Percentiles rank a stretch among this genome's conserved stretches.
Conservation (phyloP, 2,797 vertebrate genomes). For the Paratrypauchen microcephalus region DNA sequence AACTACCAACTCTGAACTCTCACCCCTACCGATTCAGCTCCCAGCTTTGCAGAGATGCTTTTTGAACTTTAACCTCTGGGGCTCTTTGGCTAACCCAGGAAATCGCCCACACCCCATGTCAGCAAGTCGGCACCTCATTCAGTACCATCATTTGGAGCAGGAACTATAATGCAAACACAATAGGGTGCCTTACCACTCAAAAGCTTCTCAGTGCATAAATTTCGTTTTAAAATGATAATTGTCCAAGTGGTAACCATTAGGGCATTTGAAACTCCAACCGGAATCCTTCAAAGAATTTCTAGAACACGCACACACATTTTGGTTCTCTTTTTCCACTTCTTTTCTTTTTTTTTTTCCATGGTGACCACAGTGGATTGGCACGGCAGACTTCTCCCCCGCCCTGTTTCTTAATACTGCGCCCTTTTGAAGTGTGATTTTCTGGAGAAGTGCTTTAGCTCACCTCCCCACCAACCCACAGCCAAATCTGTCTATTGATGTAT, state of each 20-base stretch:
- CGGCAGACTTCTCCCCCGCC: conserved; percentile 46
- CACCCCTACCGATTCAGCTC: conserved; percentile 52
- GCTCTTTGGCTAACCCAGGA: conserved; percentile 55
- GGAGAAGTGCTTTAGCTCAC: conserved; percentile 58
- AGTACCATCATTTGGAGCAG: conserved; percentile 30
- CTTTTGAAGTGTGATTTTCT: conserved; percentile 77
- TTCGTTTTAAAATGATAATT: conserved; percentile 45
- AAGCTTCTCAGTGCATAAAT: conserved; percentile 34
- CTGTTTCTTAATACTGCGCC: conserved; percentile 48
- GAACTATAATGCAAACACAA: conserved; percentile 42
- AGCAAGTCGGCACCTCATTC: conserved; percentile 16
- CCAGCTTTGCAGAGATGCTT: conserved; percentile 42
- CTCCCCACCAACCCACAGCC: conserved; percentile 42
- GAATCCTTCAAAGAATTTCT: conserved; percentile 54
- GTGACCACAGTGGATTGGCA: conserved; percentile 61
- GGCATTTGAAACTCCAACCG: conserved; percentile 38
- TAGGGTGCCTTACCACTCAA: conserved; percentile 22
- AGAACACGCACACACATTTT: conserved; percentile 51
- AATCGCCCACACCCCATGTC: conserved; percentile 44
- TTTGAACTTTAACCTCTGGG: conserved; percentile 52
- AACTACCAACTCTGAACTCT: conserved; percentile 52
- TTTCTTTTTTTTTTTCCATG: conserved; percentile 42
- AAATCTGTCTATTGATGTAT: conserved; percentile 74
- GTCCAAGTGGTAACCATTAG: conserved; percentile 65
- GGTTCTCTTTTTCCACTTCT: conserved; percentile 29